Percentiles rank a stretch among this genome's conserved stretches.
Conservation (phyloP, 1,140 invertebrate species). For the Apis mellifera region DNA sequence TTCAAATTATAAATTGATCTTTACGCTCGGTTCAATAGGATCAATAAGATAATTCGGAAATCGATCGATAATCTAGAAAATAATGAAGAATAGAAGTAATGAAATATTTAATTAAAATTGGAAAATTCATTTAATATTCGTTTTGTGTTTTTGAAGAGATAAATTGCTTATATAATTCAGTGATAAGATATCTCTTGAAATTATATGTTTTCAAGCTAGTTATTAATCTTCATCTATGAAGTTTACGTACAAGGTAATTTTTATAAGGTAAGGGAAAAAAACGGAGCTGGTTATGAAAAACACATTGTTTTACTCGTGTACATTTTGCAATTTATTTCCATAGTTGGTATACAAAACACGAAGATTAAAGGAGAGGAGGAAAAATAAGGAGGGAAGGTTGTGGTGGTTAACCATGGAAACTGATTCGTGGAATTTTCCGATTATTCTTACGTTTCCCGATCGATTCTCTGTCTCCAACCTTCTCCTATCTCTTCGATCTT, state of each 20-base stretch:
- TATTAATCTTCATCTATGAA: neutral
- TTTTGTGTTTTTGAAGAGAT: too few relatives aligned
- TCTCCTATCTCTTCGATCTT: neutral
- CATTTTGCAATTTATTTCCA: conserved; percentile 61
- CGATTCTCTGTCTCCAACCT: neutral
- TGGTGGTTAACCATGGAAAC: conserved; percentile 7
- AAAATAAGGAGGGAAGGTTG: conserved; percentile 36
- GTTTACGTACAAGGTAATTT: too few relatives aligned
- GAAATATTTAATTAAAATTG: too few relatives aligned
- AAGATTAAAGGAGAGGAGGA: conserved; percentile 37
- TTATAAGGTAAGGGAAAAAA: neutral
- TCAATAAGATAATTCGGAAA: too few relatives aligned
- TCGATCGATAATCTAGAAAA: too few relatives aligned
- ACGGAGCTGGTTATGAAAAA: neutral
- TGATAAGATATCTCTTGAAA: too few relatives aligned
- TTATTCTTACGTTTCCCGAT: neutral
- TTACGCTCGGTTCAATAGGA: too few relatives aligned
- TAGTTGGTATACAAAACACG: conserved; percentile 65
- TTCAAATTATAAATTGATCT: too few relatives aligned
- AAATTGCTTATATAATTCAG: too few relatives aligned
- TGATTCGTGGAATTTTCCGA: neutral
- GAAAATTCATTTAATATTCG: too few relatives aligned
- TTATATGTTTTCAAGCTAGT: too few relatives aligned
- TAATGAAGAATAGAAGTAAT: too few relatives aligned
- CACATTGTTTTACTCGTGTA: conserved; percentile 35